Base-by-base conservation (phyloP, 2,888 invertebrate genomes). In the Coelopa pilipes region DNA sequence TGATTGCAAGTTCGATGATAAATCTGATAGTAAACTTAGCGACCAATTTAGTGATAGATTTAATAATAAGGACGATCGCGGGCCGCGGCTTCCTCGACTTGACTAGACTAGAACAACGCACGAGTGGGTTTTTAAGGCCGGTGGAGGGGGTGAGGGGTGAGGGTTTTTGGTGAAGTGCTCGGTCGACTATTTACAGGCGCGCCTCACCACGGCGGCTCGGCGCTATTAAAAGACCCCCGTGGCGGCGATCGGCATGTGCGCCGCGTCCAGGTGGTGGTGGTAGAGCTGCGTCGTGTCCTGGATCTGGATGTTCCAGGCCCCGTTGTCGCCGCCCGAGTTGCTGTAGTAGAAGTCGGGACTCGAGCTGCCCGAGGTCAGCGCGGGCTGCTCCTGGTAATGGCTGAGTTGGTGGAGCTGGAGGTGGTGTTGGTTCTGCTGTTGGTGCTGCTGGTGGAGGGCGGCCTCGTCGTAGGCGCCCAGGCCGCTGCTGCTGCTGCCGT, bases 231-330 rank as follows among this genome's bases (percentile, higher is more conserved):
- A 85, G 70, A 78, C 81, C 50, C 79, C 78, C 76, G 77, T 76
- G 57, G 78, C 46, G 57, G 78, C 34, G 73, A 73, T 65, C 69
- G 76, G 78, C 76, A 76, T 63, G 53, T 78, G 75, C 17, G 73
- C 11, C 45, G 71, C 0, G 21, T 80, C 79, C 13, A 80, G 67
- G 63, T 75, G 72, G 57, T 79, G 76, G 75, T 83, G 70, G 21
- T 70, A 66, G 45, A 78, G 55, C n/a, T 34, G 34, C 34, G 4
- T n/a, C 1, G 74, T 74, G 34, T 85, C 84, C 34, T n/a, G n/a
- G 82, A 83, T 85, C 78, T 84, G 84, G 50, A 87, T 86, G 72
- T 87, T 86, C 87, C 87, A 87, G 49, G 82, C 82, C 47, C 77
- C 79, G 74, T 87, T 86, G 73, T 87, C 85, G 57, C 82, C 80